Percentiles rank a stretch among this genome's conserved stretches.
Evolutionary conservation across 2,797 vertebrate genomes (phyloP).

Genomic region (Chelidonichthys spinosus): DNA sequence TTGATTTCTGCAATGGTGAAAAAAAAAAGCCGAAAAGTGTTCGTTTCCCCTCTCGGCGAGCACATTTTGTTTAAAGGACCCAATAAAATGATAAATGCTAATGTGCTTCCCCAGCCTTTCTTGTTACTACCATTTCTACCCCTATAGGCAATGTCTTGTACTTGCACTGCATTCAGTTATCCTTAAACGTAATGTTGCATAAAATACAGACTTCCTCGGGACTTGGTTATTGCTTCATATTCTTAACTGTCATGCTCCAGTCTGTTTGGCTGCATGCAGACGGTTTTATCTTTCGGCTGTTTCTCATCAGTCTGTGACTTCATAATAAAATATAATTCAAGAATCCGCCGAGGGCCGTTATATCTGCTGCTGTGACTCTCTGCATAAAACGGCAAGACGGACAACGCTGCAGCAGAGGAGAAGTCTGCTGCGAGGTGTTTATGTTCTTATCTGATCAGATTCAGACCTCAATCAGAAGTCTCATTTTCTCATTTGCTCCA

Average conservation of each 20-base stretch:
- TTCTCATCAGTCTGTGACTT: slow-evolving; percentile 29
- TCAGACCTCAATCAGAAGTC: slow-evolving; percentile 68
- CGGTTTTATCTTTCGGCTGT: slow-evolving; percentile 14
- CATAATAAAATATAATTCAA: slow-evolving; percentile 48
- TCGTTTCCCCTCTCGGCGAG: slow-evolving; percentile 5
- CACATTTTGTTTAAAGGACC: slow-evolving; percentile 9
- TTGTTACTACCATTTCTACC: slow-evolving; percentile 13
- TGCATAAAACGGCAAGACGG: slow-evolving; percentile 37
- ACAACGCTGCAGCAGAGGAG: slow-evolving; percentile 24
- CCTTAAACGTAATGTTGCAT: slow-evolving; percentile 34
- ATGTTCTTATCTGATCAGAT: slow-evolving; percentile 68
- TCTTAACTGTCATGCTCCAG: slow-evolving; percentile 27
- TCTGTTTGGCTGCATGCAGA: slow-evolving; percentile 20
- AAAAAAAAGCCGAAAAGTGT: not conserved
- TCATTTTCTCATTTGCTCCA: slow-evolving; percentile 69
- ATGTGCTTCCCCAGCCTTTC: slow-evolving; percentile 18
- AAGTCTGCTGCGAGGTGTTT: slow-evolving; percentile 57
- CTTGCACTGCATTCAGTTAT: slow-evolving; percentile 28
- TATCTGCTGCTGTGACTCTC: slow-evolving; percentile 41
- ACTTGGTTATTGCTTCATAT: slow-evolving; percentile 30
- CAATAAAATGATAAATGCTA: slow-evolving; percentile 33
- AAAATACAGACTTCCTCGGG: slow-evolving; percentile 36
- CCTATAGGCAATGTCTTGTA: slow-evolving; percentile 25
- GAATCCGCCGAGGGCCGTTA: slow-evolving; percentile 28
- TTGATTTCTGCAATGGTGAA: not conserved